Evolutionary conservation across 2,797 vertebrate genomes (phyloP).

Genomic region (Setipinna tenuifilis): DNA sequence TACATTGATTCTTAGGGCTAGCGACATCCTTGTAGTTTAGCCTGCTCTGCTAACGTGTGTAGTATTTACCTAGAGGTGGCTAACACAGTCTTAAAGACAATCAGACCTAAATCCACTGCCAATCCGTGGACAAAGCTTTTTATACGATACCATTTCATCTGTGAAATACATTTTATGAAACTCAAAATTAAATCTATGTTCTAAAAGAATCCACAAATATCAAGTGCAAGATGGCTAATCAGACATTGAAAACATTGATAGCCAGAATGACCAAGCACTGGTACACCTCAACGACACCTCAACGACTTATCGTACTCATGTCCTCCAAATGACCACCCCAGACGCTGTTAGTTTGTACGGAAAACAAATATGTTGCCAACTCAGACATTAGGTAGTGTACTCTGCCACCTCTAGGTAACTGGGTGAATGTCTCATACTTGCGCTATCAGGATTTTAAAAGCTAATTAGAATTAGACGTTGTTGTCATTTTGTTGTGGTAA

Average conservation of each 20-base stretch:
- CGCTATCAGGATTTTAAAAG: background rate
- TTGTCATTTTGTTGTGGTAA: conserved; percentile 20
- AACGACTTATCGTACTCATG: background rate
- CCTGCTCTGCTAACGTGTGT: background rate
- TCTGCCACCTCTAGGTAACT: background rate
- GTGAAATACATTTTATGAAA: background rate
- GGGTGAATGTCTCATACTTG: conserved; percentile 5
- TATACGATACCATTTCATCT: background rate
- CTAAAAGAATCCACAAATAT: background rate
- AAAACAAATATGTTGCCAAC: background rate
- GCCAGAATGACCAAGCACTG: conserved; percentile 21
- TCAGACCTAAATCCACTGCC: conserved; percentile 29
- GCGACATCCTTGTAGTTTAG: background rate
- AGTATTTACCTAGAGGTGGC: conserved; percentile 25
- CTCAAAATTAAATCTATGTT: background rate
- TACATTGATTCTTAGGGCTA: background rate
- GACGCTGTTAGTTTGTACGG: too few species aligned
- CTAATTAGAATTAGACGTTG: background rate
- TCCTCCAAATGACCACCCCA: background rate
- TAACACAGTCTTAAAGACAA: conserved; percentile 30
- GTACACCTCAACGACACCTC: background rate
- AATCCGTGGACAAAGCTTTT: background rate
- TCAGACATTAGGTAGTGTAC: background rate
- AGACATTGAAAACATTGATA: background rate
- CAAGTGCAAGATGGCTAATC: background rate